These are phyloP conservation scores for Petrolisthes manimaculis DNA, from an alignment of 2,888 invertebrate genomes.

Conservation along the genomic window DNA sequence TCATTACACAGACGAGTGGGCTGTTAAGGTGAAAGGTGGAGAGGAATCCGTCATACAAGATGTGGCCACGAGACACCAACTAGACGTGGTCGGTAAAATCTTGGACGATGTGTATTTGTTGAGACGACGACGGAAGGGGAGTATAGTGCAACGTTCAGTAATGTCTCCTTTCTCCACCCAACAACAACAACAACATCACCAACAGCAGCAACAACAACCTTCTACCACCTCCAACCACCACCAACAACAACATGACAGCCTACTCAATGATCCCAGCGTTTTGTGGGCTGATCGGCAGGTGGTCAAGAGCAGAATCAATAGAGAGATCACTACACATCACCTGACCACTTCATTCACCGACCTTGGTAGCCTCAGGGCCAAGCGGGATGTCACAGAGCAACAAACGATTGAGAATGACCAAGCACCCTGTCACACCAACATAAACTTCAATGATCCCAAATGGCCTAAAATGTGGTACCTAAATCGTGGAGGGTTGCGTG, in stretches of 20 bases:
- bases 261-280: slow-evolving; percentile 9
- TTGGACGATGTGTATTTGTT: slow-evolving; percentile 58
- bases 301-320: slow-evolving; percentile 83
- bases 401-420: no score
- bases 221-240: neutral
- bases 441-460: slow-evolving; percentile 82
- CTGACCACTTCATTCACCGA: slow-evolving; percentile 13
- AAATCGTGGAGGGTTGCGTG: slow-evolving; percentile 84
- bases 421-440: slow-evolving; percentile 72
- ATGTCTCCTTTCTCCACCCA: no score
- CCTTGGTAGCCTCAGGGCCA: no score
- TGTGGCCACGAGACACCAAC: neutral
- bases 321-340: slow-evolving; percentile 77
- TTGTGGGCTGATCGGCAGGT: slow-evolving; percentile 86
- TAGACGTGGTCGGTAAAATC: slow-evolving; percentile 24
- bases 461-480: slow-evolving; percentile 98
- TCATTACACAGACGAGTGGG: neutral
- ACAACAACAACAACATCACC: no score
- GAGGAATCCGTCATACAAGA: neutral
- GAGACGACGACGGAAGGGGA: slow-evolving; percentile 40
- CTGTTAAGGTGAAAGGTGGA: neutral
- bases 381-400: no score
- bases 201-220: no score
- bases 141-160: no score
- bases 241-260: neutral